phyloP scores from a whole-genome alignment of 2,888 invertebrate genomes.

The Dinocampus coccinellae region DNA sequence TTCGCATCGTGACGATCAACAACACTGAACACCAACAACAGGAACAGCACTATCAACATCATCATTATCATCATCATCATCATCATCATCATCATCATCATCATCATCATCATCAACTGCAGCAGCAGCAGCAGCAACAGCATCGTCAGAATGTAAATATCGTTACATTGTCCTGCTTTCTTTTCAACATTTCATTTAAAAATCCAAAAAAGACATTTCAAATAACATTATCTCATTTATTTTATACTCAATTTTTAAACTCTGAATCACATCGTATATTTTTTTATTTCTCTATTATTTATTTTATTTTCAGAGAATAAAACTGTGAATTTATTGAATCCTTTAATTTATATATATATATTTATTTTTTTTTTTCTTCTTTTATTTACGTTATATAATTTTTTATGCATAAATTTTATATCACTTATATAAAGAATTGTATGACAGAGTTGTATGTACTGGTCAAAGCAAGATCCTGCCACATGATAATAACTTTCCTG shows the following conservation, averaged over 20 bases:
- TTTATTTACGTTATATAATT: neutral
- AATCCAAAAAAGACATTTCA: too few species aligned
- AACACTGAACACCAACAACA: too few species aligned
- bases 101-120: neutral
- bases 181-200: neutral
- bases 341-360: too few species aligned
- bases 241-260: too few species aligned
- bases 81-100: neutral
- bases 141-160: neutral
- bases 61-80: neutral
- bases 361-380: too few species aligned
- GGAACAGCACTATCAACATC: too few species aligned
- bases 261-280: too few species aligned
- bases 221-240: too few species aligned
- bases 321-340: too few species aligned
- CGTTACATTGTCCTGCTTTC: neutral
- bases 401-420: neutral
- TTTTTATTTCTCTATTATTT: too few species aligned
- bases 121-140: neutral
- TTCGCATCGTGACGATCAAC: neutral
- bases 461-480: constrained; percentile 15
- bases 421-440: neutral
- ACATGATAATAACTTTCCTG: constrained; percentile 29
- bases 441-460: neutral
- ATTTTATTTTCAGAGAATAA: too few species aligned